Conservation (phyloP, 2,113 vertebrate species). For the Leptodactylus fuscus region DNA sequence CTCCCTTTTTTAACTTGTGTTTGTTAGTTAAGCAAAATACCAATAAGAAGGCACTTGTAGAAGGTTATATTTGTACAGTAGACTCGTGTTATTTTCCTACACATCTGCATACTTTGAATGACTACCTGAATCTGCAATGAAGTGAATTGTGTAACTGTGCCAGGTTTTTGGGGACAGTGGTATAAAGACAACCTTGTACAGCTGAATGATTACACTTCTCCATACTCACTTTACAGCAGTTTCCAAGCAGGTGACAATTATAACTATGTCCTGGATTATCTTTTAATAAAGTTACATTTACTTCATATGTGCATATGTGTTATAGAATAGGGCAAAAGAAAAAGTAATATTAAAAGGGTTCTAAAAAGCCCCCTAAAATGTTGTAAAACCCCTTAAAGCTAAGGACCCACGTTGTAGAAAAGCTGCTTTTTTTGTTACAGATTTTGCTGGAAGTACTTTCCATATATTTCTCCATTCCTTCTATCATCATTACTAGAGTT, state of each 20-base stretch:
- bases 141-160: background rate
- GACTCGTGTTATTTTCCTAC: background rate
- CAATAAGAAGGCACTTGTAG: background rate
- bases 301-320: background rate
- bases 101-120: conserved; percentile 3
- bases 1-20: background rate
- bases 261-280: background rate
- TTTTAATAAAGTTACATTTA: background rate
- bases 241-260: background rate
- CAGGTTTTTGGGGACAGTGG: no score
- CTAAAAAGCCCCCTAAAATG: no score
- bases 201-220: background rate
- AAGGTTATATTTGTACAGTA: background rate
- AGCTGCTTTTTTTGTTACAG: no score
- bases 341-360: no score
- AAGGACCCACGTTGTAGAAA: no score
- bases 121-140: background rate
- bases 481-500: no score
- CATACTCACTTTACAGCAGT: background rate
- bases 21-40: background rate
- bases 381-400: no score
- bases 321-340: background rate
- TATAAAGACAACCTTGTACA: background rate
- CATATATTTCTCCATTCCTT: no score
- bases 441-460: no score